Base-by-base conservation (phyloP, 1,140 invertebrate species). In the Heliconius himera region DNA sequence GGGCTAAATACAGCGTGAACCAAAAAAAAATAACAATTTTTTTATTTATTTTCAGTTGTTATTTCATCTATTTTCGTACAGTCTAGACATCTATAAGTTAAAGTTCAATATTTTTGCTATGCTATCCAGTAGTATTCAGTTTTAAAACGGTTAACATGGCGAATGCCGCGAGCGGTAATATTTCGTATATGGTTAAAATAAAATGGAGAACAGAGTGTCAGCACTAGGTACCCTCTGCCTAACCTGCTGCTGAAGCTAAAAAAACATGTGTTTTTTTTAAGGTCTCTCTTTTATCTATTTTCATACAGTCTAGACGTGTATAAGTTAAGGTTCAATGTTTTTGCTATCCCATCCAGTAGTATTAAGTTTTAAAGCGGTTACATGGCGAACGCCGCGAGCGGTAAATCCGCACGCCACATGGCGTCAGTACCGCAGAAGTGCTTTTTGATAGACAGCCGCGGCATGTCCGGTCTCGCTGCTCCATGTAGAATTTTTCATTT, bases 371-470 rank as follows among this genome's bases (percentile, higher is more conserved):
- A 86, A 84, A 83, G 85, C 78, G 87, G 88, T 83, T 83, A 85
- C 85, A 88, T 86, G 87, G 26, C 77, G 87, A 86, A 84, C 86
- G 84, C 87, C 85, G 83, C 84, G 80, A 80, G 86, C 85, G 87
- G 87, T 90, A 87, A 89, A 88, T 89, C 89, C 83, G 82, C 79
- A 83, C 77, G 82, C 85, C 87, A 87, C 87, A 87, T 87, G 88
- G 89, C 83, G 83, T 82, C 77, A 83, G 74, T 66, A 84, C 89
- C 88, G 81, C 89, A 89, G 86, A 88, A 90, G 87, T 90, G 87
- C 87, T 85, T 89, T 91, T 89, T 89, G 88, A 91, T 89, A 89
- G 89, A 90, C 89, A 90, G 80, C 74, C 84, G 81, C 76, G 83
- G 77, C 78, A 82, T 85, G 85, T 89, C 84, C 83, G 84, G 83